Base-by-base conservation (phyloP, 2,797 vertebrate genomes). In the Lepus townsendii region DNA sequence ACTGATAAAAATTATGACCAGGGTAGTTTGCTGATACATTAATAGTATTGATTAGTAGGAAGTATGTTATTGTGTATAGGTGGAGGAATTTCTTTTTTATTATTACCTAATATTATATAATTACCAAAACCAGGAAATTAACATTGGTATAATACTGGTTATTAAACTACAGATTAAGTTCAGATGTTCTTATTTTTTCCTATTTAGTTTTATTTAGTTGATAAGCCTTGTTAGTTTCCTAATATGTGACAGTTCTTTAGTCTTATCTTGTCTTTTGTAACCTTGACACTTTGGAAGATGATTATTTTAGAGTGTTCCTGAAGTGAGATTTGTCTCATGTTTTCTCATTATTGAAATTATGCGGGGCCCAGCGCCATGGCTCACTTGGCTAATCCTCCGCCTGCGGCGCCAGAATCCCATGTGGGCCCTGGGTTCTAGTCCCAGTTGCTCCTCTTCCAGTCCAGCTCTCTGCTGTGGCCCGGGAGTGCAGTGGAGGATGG, bases 71-170 rank as follows among this genome's bases (percentile, higher is more conserved):
- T 47, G 42, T 69, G 3, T 73, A 11, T 87, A 69, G 42, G 42
- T 88, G 20, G 38, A 86, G 14, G 20, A 65, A 42, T 69, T 75
- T 83, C 88, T 73, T 9, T 19, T 84, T 47, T 90, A 52, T 73
- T 52, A 47, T 83, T 89, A 89, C 7, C 30, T 90, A 83, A 73
- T n/a, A 96, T 50, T 89, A 79, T 20, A 42, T 91, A 24, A 82
- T 76, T 92, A 90, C 92, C 71, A 90, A 94, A 94, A 82, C 24
- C 30, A 88, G 17, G 26, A 86, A 91, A 79, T 95, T 71, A 94
- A 88, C 8, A 50, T 19, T 90, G 16, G 2, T 76, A 50, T 6
- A 87, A 24, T 72, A 72, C 32, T 92, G 0, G 47, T 91, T 47
- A 19, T 17, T 83, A 83, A 93, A 65, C 52, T 42, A 42, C 17